Conservation (phyloP, 2,888 invertebrate species). For the Sarcophaga caerulescens region DNA sequence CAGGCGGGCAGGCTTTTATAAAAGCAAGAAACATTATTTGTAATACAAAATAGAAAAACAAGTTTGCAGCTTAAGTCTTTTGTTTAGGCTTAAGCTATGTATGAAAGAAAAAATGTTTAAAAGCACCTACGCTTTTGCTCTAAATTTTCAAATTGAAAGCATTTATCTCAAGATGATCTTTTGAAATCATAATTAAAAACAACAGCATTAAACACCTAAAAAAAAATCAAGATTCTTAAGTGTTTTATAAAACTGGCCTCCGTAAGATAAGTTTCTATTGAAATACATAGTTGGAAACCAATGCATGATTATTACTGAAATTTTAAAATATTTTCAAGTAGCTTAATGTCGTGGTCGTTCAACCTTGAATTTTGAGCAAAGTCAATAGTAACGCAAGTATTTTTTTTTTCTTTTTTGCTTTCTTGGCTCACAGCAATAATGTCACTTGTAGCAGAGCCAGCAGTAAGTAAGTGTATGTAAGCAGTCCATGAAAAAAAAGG, state of each 20-base stretch:
- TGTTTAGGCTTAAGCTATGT: not conserved
- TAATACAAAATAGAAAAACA: constrained; percentile 20
- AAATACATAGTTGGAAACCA: no score
- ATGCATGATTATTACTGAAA: no score
- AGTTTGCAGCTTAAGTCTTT: constrained; percentile 50
- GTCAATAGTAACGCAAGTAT: constrained; percentile 49
- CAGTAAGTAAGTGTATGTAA: constrained; percentile 9
- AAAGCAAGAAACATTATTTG: not conserved
- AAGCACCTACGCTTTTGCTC: constrained; percentile 37
- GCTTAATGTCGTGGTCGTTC: constrained; percentile 6
- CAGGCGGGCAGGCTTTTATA: no score
- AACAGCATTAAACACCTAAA: not conserved
- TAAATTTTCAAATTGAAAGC: constrained; percentile 9
- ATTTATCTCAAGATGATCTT: constrained; percentile 10
- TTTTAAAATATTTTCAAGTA: constrained; percentile 8
- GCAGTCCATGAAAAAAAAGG: not conserved
- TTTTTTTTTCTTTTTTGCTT: constrained; percentile 10
- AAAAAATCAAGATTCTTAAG: constrained; percentile 3
- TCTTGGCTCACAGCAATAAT: constrained; percentile 11
- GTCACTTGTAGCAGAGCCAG: constrained; percentile 12
- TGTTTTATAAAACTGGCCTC: not conserved
- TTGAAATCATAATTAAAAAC: constrained; percentile 2
- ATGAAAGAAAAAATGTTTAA: not conserved
- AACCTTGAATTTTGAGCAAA: constrained; percentile 62
- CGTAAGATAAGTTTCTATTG: no score